These are phyloP conservation scores for Tipula unca DNA, from an alignment of 2,888 invertebrate species.

Conservation along the genomic window DNA sequence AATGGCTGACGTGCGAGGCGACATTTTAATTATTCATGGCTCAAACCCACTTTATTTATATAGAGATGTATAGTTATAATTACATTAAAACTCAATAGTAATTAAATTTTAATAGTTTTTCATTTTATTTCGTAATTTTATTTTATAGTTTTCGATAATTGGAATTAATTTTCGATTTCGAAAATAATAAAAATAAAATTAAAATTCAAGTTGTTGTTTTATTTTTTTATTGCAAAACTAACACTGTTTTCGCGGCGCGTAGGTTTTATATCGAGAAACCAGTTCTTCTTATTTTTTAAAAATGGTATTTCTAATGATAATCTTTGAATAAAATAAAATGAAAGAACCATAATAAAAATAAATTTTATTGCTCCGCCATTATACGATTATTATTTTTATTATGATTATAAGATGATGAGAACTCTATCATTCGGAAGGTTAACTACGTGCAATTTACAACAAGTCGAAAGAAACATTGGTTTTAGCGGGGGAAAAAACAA, in stretches of 20 bases:
- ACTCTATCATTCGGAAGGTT: no score
- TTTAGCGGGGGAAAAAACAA: no score
- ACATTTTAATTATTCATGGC: no score
- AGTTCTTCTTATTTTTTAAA: not conserved
- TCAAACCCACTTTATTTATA: no score
- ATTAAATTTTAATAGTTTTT: not conserved
- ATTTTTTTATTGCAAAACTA: not conserved
- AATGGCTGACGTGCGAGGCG: no score
- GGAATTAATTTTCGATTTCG: not conserved
- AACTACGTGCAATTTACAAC: no score
- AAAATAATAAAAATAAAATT: not conserved
- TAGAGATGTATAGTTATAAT: not conserved
- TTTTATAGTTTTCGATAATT: not conserved
- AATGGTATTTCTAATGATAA: not conserved
- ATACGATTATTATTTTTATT: not conserved
- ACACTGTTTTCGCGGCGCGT: not conserved
- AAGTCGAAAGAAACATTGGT: not conserved
- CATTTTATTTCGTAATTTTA: not conserved
- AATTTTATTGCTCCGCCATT: no score
- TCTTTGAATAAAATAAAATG: not conserved
- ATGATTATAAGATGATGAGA: no score
- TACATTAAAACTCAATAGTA: not conserved
- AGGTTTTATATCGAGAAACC: not conserved
- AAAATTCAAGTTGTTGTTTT: not conserved
- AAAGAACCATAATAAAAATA: no score